Conservation (phyloP, 2,888 invertebrate species). For the Plagodis dolabraria region DNA sequence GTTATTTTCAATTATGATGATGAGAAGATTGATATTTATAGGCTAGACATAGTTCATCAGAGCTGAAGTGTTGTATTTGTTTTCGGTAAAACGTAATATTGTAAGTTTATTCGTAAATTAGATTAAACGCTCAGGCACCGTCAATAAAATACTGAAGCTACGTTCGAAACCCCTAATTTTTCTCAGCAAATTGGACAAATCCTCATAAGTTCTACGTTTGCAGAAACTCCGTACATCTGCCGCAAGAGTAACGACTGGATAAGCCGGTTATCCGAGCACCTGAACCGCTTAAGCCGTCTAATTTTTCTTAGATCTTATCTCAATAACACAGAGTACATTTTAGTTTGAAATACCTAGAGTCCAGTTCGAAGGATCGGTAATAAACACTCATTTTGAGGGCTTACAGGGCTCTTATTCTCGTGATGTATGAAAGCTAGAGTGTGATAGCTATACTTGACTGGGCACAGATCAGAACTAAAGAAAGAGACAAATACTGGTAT, state of each 20-base stretch:
- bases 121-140: constrained; percentile 23
- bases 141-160: constrained; percentile 13
- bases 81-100: neutral
- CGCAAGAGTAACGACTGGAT: constrained; percentile 68
- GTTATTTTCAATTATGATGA: too few relatives aligned
- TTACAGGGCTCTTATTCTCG: constrained; percentile 66
- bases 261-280: constrained; percentile 66
- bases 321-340: constrained; percentile 56
- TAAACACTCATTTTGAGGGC: constrained; percentile 80
- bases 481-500: constrained; percentile 51
- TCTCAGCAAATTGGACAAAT: constrained; percentile 48
- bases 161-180: constrained; percentile 31
- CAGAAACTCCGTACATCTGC: constrained; percentile 58
- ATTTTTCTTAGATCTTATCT: constrained; percentile 47
- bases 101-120: neutral
- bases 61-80: constrained; percentile 25
- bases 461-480: constrained; percentile 54
- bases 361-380: constrained; percentile 70
- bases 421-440: constrained; percentile 71
- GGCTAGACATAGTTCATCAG: neutral
- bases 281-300: constrained; percentile 51
- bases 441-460: constrained; percentile 59
- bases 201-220: constrained; percentile 53
- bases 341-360: constrained; percentile 50
- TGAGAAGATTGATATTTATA: too few relatives aligned